A percentile compares a stretch with the other conserved stretches of the same genome.
Conservation (phyloP, 2,113 vertebrate species). For the Entosphenus tridentatus region DNA sequence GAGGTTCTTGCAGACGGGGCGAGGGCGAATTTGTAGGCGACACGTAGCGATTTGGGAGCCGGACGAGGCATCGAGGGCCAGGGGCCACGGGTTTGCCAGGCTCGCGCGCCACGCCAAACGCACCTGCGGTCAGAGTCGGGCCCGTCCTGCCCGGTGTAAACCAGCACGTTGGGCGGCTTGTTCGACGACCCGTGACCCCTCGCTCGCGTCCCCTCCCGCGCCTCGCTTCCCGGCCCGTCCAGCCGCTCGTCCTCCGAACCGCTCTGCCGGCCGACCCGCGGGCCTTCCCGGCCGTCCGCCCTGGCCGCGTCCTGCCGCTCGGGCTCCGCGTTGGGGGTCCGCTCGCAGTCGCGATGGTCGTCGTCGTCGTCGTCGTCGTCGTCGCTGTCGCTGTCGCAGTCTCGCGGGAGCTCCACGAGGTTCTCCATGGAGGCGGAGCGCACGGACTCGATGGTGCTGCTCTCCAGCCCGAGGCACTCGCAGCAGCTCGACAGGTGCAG, state of each 20-base stretch:
- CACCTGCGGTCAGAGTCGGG: conserved; percentile 12
- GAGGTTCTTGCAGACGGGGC: too few relatives aligned
- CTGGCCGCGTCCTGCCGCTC: too few relatives aligned
- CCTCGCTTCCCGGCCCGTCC: too few relatives aligned
- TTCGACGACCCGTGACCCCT: not conserved
- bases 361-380: conserved; percentile 12
- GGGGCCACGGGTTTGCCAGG: too few relatives aligned
- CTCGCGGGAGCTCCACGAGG: conserved; percentile 44
- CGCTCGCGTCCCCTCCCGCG: too few relatives aligned
- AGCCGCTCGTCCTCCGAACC: conserved; percentile 8
- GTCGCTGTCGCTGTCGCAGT: conserved; percentile 13
- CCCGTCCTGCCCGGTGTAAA: conserved; percentile 30
- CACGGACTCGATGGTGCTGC: conserved; percentile 66
- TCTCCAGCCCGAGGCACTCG: conserved; percentile 67
- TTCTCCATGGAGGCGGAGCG: conserved; percentile 52
- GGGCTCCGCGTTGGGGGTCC: too few relatives aligned
- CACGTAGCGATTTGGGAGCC: too few relatives aligned
- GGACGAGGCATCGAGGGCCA: too few relatives aligned
- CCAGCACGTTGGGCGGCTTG: conserved; percentile 55
- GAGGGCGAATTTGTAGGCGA: too few relatives aligned
- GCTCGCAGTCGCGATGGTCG: not conserved
- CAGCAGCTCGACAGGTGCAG: conserved; percentile 69
- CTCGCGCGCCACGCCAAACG: not conserved
- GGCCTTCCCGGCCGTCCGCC: too few relatives aligned
- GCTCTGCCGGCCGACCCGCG: not conserved